Percentiles rank a stretch among this genome's conserved stretches.
phyloP scores from a whole-genome alignment of 2,888 invertebrate species.

The Coremacera marginata region DNA sequence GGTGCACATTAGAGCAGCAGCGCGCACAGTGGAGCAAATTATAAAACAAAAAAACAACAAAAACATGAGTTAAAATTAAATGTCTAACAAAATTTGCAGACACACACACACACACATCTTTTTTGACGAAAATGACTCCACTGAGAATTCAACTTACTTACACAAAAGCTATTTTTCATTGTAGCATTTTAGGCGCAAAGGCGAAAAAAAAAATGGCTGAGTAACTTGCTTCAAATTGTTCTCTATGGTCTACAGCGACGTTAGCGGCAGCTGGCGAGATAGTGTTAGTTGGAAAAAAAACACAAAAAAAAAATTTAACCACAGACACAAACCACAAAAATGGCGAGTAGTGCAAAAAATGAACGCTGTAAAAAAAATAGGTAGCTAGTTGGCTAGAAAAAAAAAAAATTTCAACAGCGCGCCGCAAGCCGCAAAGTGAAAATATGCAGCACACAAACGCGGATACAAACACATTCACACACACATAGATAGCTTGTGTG shows the following conservation, averaged over 20 bases:
- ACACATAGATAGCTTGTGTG: neutral
- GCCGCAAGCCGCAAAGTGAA: slow-evolving; percentile 27
- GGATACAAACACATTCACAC: neutral
- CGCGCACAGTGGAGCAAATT: too few species aligned
- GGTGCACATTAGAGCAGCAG: slow-evolving; percentile 19
- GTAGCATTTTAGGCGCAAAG: slow-evolving; percentile 5
- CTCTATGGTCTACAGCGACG: neutral
- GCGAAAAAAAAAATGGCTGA: neutral
- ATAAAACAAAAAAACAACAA: too few species aligned
- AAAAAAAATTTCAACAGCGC: neutral
- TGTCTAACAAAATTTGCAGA: too few species aligned
- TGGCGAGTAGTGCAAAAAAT: neutral
- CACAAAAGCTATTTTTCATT: neutral
- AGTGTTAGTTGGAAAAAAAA: neutral
- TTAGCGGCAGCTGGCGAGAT: neutral
- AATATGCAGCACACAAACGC: slow-evolving; percentile 16
- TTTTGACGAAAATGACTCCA: neutral
- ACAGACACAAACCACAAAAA: slow-evolving; percentile 12
- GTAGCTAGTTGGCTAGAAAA: neutral
- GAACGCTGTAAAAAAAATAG: neutral
- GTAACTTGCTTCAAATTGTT: neutral
- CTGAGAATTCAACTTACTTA: neutral
- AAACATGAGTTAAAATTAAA: too few species aligned
- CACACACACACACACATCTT: too few species aligned
- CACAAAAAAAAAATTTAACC: neutral